Evolutionary conservation across 2,797 vertebrate species (phyloP).

Genomic region (Holocentrus rufus): DNA sequence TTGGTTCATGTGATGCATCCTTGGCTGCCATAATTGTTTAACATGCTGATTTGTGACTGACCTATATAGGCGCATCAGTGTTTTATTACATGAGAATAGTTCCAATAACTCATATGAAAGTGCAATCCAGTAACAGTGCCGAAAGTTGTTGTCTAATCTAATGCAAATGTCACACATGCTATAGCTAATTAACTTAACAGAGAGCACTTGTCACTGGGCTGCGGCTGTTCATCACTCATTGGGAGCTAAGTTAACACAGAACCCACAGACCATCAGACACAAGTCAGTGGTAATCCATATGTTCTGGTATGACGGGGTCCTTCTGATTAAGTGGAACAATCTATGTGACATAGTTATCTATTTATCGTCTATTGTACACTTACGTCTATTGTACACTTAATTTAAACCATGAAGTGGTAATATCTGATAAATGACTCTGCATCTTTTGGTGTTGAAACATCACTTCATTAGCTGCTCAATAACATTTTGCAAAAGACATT

Average conservation of each 20-base stretch:
- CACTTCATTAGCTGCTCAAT: neutral
- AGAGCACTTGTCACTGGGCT: slow-evolving; percentile 25
- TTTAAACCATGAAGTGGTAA: neutral
- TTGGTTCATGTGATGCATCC: neutral
- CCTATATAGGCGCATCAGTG: neutral
- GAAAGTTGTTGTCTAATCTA: slow-evolving; percentile 5
- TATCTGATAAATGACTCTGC: neutral
- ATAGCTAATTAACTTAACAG: slow-evolving; percentile 38
- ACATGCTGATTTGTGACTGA: neutral
- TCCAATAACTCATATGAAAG: neutral
- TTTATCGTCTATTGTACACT: neutral
- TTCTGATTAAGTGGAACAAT: slow-evolving; percentile 27
- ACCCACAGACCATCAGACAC: slow-evolving; percentile 5
- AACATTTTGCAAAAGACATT: neutral
- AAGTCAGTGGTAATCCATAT: slow-evolving; percentile 23
- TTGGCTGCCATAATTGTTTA: neutral
- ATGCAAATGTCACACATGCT: slow-evolving; percentile 17
- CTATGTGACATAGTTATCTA: neutral
- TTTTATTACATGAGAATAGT: neutral
- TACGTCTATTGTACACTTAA: neutral
- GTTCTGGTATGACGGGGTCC: slow-evolving; percentile 16
- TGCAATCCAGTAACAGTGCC: neutral
- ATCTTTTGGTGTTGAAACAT: neutral
- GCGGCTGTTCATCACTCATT: slow-evolving; percentile 29
- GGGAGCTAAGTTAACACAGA: neutral